Base-by-base conservation (phyloP, 2,888 invertebrate species). In the Lucinisca nassula region DNA sequence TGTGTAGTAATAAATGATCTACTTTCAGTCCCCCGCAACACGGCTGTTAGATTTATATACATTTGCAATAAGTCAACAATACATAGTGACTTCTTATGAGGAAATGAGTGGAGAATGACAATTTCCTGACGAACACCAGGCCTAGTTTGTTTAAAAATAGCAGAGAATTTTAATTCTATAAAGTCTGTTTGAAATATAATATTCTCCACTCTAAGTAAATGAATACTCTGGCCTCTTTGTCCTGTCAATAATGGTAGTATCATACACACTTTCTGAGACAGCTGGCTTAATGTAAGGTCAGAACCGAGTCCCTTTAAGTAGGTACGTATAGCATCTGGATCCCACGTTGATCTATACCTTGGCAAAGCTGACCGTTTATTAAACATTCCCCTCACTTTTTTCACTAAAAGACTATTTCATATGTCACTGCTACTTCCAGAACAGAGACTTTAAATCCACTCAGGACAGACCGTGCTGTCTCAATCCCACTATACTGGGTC, bases 11-110 rank as follows among this genome's bases (percentile, higher is more conserved):
- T 49, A 14, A 81, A 38, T 12, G 73, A 37, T 24, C 3, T 79
- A 32, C 32, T 76, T 32, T 49, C 27, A 24, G 30, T 38, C 24
- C 55, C 30, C 35, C 30, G 37, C 12, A 70, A 32, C 40, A 32
- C 30, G 24, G 35, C 30, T 17, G 79, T 79, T 17, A 67, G 70
- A n/a, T 38, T 27, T 32, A 79, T 70, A 70, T 79, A 79, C 40
- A 70, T 14, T 79, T 70, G 67, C 1, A 51, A n/a, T 12, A 17
- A 12, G 51, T 12, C 12, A 14, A 49, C 51, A 49, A 49, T 17
- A 49, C 51, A 49, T 49, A 49, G 51, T 49, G 12, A 14, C 14
- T 17, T 12, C 12, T 49, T 17, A 14, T 12, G 17, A 49, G 51
- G 51, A 17, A 14, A 49, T 49, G 12, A 12, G 17, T 17, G 12